phyloP scores from a whole-genome alignment of 1,140 invertebrate genomes.

The Drosophila persimilis region DNA sequence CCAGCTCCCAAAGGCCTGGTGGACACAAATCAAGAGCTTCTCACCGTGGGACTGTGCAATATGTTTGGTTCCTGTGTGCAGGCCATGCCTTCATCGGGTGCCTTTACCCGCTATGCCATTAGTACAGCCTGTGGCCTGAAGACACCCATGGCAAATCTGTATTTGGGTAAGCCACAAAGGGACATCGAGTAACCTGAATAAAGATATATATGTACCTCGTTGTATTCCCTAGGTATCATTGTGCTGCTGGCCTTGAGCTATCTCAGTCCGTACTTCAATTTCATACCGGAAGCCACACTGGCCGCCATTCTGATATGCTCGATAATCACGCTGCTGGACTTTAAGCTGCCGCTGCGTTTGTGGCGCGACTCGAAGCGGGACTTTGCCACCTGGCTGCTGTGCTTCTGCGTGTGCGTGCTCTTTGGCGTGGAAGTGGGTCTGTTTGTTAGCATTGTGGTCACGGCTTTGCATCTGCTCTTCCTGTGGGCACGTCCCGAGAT shows the following conservation, averaged over 20 bases:
- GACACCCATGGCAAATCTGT: constrained; percentile 89
- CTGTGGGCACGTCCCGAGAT: constrained; percentile 91
- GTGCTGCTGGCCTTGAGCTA: constrained; percentile 87
- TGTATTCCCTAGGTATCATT: constrained; percentile 80
- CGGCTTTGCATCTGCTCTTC: constrained; percentile 91
- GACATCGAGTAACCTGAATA: no score
- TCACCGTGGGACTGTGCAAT: constrained; percentile 89
- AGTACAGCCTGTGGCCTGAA: constrained; percentile 89
- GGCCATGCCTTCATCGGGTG: constrained; percentile 91
- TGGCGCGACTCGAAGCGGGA: constrained; percentile 90
- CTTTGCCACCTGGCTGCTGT: constrained; percentile 88
- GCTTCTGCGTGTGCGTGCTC: constrained; percentile 90
- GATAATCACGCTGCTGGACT: constrained; percentile 85
- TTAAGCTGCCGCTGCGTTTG: constrained; percentile 87
- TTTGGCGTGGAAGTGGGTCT: constrained; percentile 95
- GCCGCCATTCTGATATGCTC: constrained; percentile 89
- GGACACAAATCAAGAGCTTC: constrained; percentile 89
- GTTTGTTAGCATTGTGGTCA: constrained; percentile 92
- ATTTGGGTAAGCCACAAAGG: constrained; percentile 83
- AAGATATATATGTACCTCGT: no score
- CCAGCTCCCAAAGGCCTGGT: constrained; percentile 83
- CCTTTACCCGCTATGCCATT: constrained; percentile 91
- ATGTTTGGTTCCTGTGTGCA: constrained; percentile 89
- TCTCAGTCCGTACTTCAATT: constrained; percentile 93
- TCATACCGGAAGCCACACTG: constrained; percentile 90